phyloP scores from a whole-genome alignment of 2,797 vertebrate species.

The Chelonia mydas region DNA sequence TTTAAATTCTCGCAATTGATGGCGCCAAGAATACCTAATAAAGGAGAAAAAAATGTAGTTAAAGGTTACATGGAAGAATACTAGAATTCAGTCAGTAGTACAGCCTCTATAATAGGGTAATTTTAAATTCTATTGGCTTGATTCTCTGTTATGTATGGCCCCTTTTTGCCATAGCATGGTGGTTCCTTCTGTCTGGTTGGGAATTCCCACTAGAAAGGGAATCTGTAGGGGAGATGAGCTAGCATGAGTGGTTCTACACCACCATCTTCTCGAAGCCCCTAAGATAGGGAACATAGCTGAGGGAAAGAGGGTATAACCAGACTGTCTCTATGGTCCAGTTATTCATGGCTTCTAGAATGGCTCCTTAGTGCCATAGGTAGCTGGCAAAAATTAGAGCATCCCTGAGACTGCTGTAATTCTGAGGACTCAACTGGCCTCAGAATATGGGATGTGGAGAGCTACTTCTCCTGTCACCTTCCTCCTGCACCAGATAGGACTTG shows the following conservation, averaged over 20 bases:
- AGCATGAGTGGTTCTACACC: not conserved
- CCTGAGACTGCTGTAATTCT: not conserved
- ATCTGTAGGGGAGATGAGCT: not conserved
- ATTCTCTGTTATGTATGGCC: not conserved
- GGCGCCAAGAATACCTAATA: conserved; percentile 96
- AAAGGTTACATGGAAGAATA: conserved; percentile 29
- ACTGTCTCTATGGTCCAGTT: not conserved
- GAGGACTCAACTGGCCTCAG: not conserved
- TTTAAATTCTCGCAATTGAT: conserved; percentile 98
- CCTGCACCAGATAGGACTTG: not conserved
- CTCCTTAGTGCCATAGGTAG: conserved; percentile 4
- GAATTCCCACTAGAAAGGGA: not conserved
- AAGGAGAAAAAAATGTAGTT: conserved; percentile 44
- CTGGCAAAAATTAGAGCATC: not conserved
- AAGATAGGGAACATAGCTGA: not conserved
- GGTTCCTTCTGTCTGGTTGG: not conserved
- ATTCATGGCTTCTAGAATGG: not conserved
- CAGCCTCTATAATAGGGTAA: not conserved
- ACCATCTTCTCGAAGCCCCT: not conserved
- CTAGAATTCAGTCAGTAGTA: conserved; percentile 12
- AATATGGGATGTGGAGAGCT: not conserved
- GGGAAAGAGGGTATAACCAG: not conserved
- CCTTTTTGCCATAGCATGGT: not conserved
- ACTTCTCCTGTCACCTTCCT: not conserved
- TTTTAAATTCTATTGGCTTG: not conserved